Evolutionary conservation across 2,888 invertebrate species (phyloP).

Genomic region (Magallana nippona): DNA sequence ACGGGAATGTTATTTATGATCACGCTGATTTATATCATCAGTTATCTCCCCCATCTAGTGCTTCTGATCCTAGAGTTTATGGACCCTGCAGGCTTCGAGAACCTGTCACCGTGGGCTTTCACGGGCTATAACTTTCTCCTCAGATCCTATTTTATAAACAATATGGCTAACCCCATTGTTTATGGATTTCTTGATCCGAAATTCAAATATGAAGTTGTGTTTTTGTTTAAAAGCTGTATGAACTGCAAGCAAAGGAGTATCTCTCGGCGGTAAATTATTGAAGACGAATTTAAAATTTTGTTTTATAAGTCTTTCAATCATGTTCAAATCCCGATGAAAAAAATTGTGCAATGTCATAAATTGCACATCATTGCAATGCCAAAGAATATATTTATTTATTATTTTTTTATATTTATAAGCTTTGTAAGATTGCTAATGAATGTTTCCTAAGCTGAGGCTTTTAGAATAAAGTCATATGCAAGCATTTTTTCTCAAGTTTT

Average conservation of each 20-base stretch:
- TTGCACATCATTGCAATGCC: too few relatives aligned
- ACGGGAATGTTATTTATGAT: conserved; percentile 61
- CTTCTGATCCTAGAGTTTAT: conserved; percentile 53
- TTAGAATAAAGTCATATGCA: too few relatives aligned
- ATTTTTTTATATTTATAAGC: too few relatives aligned
- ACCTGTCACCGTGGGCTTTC: conserved; percentile 20
- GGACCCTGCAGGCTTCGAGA: conserved; percentile 48
- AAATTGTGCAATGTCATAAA: too few relatives aligned
- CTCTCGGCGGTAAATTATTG: not conserved
- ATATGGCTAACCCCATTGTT: conserved; percentile 62
- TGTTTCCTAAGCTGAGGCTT: too few relatives aligned
- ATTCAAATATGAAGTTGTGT: conserved; percentile 54
- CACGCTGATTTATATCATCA: conserved; percentile 57
- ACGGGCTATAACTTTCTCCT: conserved; percentile 40
- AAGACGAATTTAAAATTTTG: too few relatives aligned
- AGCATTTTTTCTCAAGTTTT: too few relatives aligned
- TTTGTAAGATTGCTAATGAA: too few relatives aligned
- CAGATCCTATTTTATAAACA: conserved; percentile 56
- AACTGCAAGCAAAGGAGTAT: conserved; percentile 23
- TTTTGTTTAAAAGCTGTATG: conserved; percentile 31
- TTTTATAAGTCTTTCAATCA: too few relatives aligned
- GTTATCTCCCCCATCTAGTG: conserved; percentile 57
- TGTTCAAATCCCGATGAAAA: too few relatives aligned
- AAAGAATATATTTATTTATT: too few relatives aligned
- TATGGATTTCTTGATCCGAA: conserved; percentile 62